Base-by-base conservation (phyloP, 2,113 vertebrate genomes). In the Erpornis zantholeuca region DNA sequence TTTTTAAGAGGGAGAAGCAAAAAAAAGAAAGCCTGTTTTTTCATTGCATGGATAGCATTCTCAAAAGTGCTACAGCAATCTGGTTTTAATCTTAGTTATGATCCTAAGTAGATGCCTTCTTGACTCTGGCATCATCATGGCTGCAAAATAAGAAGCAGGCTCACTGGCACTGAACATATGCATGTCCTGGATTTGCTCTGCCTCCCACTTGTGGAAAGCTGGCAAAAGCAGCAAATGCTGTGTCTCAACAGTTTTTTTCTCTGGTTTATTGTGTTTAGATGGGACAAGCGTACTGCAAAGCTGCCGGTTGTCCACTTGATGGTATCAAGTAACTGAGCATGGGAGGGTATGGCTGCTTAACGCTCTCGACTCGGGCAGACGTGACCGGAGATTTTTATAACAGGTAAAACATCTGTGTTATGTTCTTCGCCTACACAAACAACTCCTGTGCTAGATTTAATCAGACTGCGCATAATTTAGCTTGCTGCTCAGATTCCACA, bases 61-160 rank as follows among this genome's bases (percentile, higher is more conserved):
- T 78, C 71, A 40, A 78, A 87, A 95, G 78, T 14, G n/a, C 84
- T 76, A 45, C 29, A 89, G 84, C 71, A 96, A 94, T 94, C 94
- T 96, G 96, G 20, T 94, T 96, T 90, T 93, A 92, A 93, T 96
- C 88, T 88, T 81, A 80, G 76, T 76, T 73, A 11, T 27, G 82
- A 82, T 95, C 57, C 75, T 73, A 81, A 90, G 80, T 90, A 94
- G 92, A 88, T 97, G 94, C 71, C 93, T 91, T 92, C 87, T 96
- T 73, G 64, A 96, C 86, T 96, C 71, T 95, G 94, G 94, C 96
- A 96, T 83, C 88, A 88, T 93, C 70, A n/a, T 29, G 76, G 68
- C 85, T 94, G 64, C 71, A 83, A 94, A 97, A 96, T 93, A 90
- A 93, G 85, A 93, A 95, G 75, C 93, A 95, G 93, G 85, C 90